Evolutionary conservation across 2,113 vertebrate species (phyloP).

Genomic region (Pomatostomus ruficeps): DNA sequence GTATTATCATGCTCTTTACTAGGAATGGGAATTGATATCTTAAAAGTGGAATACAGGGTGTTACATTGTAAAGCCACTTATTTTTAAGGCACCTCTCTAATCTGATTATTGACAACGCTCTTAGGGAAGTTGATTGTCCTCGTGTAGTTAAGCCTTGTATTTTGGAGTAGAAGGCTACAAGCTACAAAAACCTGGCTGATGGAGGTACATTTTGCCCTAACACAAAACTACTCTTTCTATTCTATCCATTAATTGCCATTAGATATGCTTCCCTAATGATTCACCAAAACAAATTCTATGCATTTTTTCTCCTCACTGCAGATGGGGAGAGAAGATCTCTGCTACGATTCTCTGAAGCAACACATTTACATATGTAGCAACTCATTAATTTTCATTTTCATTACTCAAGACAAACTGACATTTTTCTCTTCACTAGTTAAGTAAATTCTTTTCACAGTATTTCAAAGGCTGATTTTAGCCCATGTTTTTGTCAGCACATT

Average conservation of each 20-base stretch:
- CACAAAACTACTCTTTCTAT: not conserved
- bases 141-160: not conserved
- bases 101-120: not conserved
- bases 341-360: not conserved
- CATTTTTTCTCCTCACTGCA: not conserved
- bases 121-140: not conserved
- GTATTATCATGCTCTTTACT: not conserved
- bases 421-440: not conserved
- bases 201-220: not conserved
- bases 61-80: not conserved
- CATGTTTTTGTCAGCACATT: not conserved
- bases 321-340: not conserved
- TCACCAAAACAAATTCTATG: not conserved
- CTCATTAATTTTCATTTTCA: constrained; percentile 38
- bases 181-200: not conserved
- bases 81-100: not conserved
- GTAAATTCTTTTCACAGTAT: not conserved
- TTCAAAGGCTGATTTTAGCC: constrained; percentile 9
- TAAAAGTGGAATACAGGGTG: not conserved
- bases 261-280: not conserved
- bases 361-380: constrained; percentile 13
- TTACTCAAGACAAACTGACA: constrained; percentile 7
- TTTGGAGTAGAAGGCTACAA: not conserved
- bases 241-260: not conserved
- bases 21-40: not conserved